Evolutionary conservation across 2,797 vertebrate species (phyloP), one percentile per base, ranked within the genome.

Genomic region (Tolypeutes matacus): DNA sequence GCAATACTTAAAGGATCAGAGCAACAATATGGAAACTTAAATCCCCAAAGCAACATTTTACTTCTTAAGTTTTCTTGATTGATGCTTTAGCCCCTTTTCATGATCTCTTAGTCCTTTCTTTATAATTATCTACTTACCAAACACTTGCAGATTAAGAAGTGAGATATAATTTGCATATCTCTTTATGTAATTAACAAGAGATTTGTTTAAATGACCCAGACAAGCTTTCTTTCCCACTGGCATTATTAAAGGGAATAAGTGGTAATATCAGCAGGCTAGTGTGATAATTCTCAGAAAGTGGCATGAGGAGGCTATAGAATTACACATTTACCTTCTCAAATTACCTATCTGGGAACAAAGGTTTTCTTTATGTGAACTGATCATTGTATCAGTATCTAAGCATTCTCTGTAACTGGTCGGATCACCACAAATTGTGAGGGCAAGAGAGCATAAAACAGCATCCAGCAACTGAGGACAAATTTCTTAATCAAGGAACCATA

Each of bases 321-420:
- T 69, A 21, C 12, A n/a, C 34, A 53, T 62, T 82, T 34, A 15
- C 46, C 25, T 85, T 84, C 60, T 56, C 70, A 27, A 81, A 62
- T 84, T 78, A 95, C 49, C 83, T 92, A 3, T 29, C 25, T 87
- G 36, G 62, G 65, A 93, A 83, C 81, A 29, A 25, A 94, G 65
- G 23, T 90, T 67, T 92, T 76, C 25, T 65, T 34, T 13, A 53
- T 60, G 36, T 65, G 67, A 93, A 89, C 80, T 62, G n/a, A 78
- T 78, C 81, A 73, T 91, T 90, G 36, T 58, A 51, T 82, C 70
- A 64, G 34, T 80, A 93, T 39, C 34, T 85, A 76, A 77, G 67
- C 93, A 53, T 69, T 88, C 56, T 80, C 25, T 87, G 27, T 95
- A 92, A 95, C 51, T 85, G 70, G 39, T 80, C 39, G 60, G 46